Percentiles rank a stretch among this genome's conserved stretches.
phyloP scores from a whole-genome alignment of 2,888 invertebrate species.

The Folsomia manolachei region DNA sequence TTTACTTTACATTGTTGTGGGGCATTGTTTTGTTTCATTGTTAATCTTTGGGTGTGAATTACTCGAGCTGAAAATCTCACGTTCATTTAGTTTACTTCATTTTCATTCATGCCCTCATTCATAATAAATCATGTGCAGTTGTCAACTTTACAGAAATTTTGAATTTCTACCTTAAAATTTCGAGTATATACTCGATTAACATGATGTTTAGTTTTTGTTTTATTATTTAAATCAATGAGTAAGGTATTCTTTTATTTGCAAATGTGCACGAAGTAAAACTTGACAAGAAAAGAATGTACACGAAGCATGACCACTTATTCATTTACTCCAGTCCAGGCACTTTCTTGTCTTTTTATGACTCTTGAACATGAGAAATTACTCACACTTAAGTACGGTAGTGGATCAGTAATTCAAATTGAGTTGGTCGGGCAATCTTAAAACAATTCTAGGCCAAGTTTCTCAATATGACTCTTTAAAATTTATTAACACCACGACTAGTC shows the following conservation, averaged over 20 bases:
- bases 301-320: neutral
- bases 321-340: neutral
- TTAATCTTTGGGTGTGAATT: neutral
- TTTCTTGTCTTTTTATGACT: neutral
- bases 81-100: neutral
- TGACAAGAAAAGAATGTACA: neutral
- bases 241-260: too few species aligned
- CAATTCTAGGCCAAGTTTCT: conserved; percentile 1
- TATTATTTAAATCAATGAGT: neutral
- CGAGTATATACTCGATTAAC: neutral
- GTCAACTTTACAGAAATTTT: neutral
- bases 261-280: neutral
- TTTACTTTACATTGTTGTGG: neutral
- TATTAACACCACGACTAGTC: neutral
- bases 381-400: too few species aligned
- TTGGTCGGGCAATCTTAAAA: neutral
- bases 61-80: neutral
- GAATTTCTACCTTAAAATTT: neutral
- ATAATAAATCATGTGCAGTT: neutral
- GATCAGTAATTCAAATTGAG: too few species aligned
- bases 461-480: neutral
- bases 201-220: neutral
- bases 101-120: neutral
- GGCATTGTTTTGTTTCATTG: too few species aligned
- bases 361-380: neutral